Evolutionary conservation across 2,888 invertebrate genomes (phyloP).

Genomic region (Pseudococcus viburni): DNA sequence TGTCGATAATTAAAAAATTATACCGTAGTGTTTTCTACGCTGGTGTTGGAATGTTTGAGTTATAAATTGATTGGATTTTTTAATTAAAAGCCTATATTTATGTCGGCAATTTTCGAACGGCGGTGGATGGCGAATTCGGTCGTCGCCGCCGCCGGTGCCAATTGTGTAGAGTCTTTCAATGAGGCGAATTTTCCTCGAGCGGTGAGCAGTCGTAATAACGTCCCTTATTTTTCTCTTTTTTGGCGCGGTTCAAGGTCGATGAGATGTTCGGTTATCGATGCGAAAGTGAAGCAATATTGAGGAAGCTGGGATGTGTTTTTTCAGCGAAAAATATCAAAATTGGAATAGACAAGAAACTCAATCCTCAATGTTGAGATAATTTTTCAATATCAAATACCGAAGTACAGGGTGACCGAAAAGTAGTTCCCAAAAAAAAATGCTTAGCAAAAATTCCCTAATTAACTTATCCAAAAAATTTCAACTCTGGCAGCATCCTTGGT

Average conservation of each 20-base stretch:
- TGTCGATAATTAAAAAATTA: slow-evolving; percentile 41
- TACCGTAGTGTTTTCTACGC: slow-evolving; percentile 11
- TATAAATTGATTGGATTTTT: slow-evolving; percentile 48
- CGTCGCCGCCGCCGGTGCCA: not conserved
- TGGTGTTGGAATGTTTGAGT: slow-evolving; percentile 46
- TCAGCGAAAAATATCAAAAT: too few relatives aligned
- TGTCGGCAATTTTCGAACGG: slow-evolving; percentile 26
- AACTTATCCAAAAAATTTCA: too few relatives aligned
- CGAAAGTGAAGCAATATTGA: too few relatives aligned
- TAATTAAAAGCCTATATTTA: slow-evolving; percentile 53
- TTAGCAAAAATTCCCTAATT: too few relatives aligned
- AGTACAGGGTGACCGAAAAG: too few relatives aligned
- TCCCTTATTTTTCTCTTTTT: not conserved
- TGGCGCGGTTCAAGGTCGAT: not conserved
- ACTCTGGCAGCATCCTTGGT: too few relatives aligned
- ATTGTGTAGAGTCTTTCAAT: not conserved
- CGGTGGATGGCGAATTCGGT: not conserved
- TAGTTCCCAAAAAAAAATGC: too few relatives aligned
- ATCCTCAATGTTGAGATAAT: too few relatives aligned
- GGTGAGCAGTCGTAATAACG: not conserved
- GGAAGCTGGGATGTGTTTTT: too few relatives aligned
- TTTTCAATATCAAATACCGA: too few relatives aligned
- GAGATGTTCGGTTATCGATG: not conserved
- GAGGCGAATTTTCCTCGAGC: slow-evolving; percentile 14
- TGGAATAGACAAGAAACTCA: too few relatives aligned